Base-by-base conservation (phyloP, 2,888 invertebrate species). In the Pammene aurita region DNA sequence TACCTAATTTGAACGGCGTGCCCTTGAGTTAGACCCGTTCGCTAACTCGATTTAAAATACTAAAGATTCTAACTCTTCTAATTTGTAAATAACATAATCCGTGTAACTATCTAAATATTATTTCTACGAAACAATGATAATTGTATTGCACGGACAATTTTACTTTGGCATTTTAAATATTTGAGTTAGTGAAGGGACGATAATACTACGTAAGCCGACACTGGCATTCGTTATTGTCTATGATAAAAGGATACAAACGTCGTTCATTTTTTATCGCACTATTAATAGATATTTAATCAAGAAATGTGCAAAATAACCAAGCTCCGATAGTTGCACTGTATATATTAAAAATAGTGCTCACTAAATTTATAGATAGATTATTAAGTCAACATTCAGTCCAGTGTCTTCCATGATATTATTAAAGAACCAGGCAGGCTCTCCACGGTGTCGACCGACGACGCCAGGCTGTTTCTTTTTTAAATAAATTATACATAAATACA, bases 401-500 rank as follows among this genome's bases (percentile, higher is more conserved):
- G 65, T 73, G 78, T 78, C 78, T 78, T 78, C 78, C 78, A 77
- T 69, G 60, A 64, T 68, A 58, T 64, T 68, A 68, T 58, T 42
- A 56, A 62, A 50, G 66, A 58, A 52, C 35, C 56, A 14, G 68
- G 44, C 67, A 11, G 26, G 71, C 56, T 46, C 14, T 13, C 14
- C 9, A 10, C 35, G 34, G 14, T 9, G 46, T 14, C 11, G 11
- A 60, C 11, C 50, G 13, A 11, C 18, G 35, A 35, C 35, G 14
- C 60, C 6, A 16, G 67, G 48, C 67, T 67, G 48, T 11, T 35
- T 58, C 57, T 56, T 77, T 67, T 57, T 26, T 67, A 58, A 58
- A 67, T 70, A 70, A 55, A 68, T 66, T 71, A 61, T 67, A 65
- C 50, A 76, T 71, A 74, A 67, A 73, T 74, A 74, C 72, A 72